Percentiles rank a stretch among this genome's conserved stretches.
Evolutionary conservation across 2,797 vertebrate genomes (phyloP).

Genomic region (Saxicola maurus): DNA sequence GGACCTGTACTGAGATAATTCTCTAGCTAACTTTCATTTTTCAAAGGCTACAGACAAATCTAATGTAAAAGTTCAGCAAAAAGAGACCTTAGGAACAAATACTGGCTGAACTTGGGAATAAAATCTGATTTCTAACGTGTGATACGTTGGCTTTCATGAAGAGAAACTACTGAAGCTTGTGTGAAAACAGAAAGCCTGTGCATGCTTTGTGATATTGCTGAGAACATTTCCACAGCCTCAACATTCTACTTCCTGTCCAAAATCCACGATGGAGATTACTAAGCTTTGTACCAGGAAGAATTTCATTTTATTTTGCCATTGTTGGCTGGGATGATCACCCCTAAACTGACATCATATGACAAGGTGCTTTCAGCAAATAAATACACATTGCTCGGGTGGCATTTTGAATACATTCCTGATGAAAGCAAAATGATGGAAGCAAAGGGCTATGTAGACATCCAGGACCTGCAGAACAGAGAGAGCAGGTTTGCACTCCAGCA

Average conservation of each 20-base stretch:
- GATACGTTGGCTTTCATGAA: neutral
- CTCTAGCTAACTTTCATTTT: neutral
- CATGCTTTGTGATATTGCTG: neutral
- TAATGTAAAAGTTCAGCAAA: neutral
- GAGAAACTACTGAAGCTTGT: neutral
- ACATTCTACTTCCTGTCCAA: neutral
- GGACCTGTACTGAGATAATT: neutral
- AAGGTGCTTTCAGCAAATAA: neutral
- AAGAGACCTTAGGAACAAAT: neutral
- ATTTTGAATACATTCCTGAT: neutral
- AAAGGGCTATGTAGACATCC: neutral
- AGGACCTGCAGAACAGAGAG: neutral
- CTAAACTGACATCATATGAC: neutral
- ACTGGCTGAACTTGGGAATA: neutral
- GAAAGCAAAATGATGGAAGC: constrained; percentile 6
- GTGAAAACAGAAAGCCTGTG: neutral
- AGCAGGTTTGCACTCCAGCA: neutral
- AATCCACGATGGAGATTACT: neutral
- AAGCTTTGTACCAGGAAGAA: neutral
- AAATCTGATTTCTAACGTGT: neutral
- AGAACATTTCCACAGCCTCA: neutral
- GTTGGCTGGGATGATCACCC: neutral
- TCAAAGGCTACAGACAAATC: neutral
- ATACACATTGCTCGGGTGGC: neutral
- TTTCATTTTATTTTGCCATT: neutral